Evolutionary conservation across 2,888 invertebrate species (phyloP), one percentile per base, ranked within the genome.

Genomic region (Gastrophysa polygoni): DNA sequence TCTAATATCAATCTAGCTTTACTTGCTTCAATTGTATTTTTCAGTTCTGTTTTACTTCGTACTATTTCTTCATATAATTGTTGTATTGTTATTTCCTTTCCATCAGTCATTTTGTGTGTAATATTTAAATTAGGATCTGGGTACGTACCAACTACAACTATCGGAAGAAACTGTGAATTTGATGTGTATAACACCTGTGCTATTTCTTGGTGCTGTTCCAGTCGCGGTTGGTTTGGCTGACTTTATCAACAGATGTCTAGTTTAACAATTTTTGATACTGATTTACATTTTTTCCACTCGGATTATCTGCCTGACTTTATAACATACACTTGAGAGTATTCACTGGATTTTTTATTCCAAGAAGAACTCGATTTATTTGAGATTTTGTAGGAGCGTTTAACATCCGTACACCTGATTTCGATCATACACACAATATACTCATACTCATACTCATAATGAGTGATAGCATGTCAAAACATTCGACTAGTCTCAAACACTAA

Each of bases 21-120:
- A 48, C 48, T 48, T 48, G 48, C 48, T 48, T 48, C 48, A 18
- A 48, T 48, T 48, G 48, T 48, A 48, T 48, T 20, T 48, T 48
- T 48, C 18, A 20, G 18, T 48, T 48, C 21, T 48, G 48, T 21
- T 48, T 48, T 48, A 48, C 48, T 48, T 21, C n/a, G n/a, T n/a
- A n/a, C n/a, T n/a, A n/a, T n/a, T n/a, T n/a, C n/a, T n/a, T n/a
- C n/a, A n/a, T n/a, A 48, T 48, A 48, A 48, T 21, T 20, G 11
- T 48, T 48, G 48, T 18, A 48, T 20, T 48, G 48, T 4, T 47
- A 21, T 47, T 47, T 47, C 47, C n/a, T 47, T 47, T 47, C 21
- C 47, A 21, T 47, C 21, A 47, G 47, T 47, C 47, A 47, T 47
- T 47, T 47, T 47, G 20, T 20, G 47, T 47, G 17, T 47, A 18